Evolutionary conservation across 2,888 invertebrate species (phyloP), one percentile per base, ranked within the genome.

Genomic region (Panopea generosa): DNA sequence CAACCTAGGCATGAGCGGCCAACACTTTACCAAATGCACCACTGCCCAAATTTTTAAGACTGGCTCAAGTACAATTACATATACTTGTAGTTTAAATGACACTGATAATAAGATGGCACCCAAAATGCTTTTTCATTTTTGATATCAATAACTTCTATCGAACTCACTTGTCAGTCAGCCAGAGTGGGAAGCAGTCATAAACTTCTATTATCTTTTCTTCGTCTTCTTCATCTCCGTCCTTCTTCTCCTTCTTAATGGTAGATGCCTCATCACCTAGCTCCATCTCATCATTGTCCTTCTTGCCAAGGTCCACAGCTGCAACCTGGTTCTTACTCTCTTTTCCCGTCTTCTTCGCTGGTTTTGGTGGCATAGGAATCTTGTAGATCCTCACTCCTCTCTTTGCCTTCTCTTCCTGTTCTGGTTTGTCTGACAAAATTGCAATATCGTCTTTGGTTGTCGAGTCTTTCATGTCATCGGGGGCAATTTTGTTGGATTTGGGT

Each of bases 261-360:
- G 83, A 82, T 7, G 87, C 87, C 40, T 86, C 85, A 61, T 79
- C 87, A 2, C 87, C 87, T 3, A 87, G 82, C 45, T 83, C 78
- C 3, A 87, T 63, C 47, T 83, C 84, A 69, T 86, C 86, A n/a
- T 57, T 70, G 27, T 83, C 81, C 18, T 72, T 75, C 24, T 74
- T 61, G 33, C 33, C 43, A 38, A 77, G 49, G 11, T 33, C 11
- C 9, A 43, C 59, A 43, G 59, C 70, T 22, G 61, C 77, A 0
- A 77, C 77, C 47, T 82, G 75, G 55, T 66, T 73, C 33, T 7
- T 33, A 52, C 59, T 81, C 16, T 71, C 56, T 38, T 65, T 68
- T 6, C 26, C 52, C 24, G 11, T 27, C 33, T 72, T 72, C 43
- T 72, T 61, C 16, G 22, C 47, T 29, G 49, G 66, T 38, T 68